phyloP scores from a whole-genome alignment of 2,113 vertebrate genomes.

The Diadophis punctatus region DNA sequence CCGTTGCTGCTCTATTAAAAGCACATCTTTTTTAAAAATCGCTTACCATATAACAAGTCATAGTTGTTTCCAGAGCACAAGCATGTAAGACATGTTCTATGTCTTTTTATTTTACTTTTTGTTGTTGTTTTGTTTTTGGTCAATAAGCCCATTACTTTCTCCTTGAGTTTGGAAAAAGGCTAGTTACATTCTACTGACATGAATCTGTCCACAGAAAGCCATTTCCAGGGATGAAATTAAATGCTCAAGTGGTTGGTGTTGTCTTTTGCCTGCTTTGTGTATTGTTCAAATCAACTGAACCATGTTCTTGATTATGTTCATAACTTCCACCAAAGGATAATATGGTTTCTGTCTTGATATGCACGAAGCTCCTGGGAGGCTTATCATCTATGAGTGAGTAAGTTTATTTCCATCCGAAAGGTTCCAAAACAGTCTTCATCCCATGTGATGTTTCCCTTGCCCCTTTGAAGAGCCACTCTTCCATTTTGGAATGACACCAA shows the following conservation, averaged over 20 bases:
- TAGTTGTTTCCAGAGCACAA: background rate
- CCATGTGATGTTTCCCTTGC: background rate
- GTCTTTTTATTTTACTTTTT: background rate
- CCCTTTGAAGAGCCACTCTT: background rate
- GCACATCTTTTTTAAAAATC: background rate
- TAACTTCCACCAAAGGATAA: constrained; percentile 4
- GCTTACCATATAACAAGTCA: background rate
- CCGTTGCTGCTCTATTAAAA: background rate
- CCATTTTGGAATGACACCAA: constrained; percentile 12
- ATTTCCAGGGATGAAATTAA: background rate
- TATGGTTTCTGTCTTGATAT: background rate
- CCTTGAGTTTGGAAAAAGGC: background rate
- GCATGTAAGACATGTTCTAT: background rate
- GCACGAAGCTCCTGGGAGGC: background rate
- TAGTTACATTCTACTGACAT: background rate
- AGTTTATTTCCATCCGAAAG: constrained; percentile 14
- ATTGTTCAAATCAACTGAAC: constrained; percentile 4
- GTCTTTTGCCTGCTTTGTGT: background rate
- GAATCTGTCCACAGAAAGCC: background rate
- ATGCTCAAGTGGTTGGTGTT: background rate
- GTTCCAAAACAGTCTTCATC: background rate
- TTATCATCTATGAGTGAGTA: constrained; percentile 17
- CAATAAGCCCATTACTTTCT: background rate
- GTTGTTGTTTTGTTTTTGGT: background rate
- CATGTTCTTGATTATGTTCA: background rate